Conservation (phyloP, 2,797 vertebrate genomes). For the Geotrypetes seraphini region DNA sequence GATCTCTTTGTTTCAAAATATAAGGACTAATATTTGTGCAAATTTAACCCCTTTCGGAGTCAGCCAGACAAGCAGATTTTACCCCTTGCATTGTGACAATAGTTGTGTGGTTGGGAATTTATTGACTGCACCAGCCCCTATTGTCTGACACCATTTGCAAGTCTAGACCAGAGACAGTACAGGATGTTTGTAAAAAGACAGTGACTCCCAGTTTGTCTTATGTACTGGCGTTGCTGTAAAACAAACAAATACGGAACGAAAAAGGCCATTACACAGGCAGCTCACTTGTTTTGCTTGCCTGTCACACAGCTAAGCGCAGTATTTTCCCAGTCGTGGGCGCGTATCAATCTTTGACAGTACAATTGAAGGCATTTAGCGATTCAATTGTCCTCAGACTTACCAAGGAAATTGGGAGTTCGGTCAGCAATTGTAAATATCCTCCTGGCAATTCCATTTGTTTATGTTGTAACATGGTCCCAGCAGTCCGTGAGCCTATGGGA, state of each 20-base stretch:
- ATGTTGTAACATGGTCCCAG: slow-evolving; percentile 41
- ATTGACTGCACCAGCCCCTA: slow-evolving; percentile 2
- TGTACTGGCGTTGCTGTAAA: slow-evolving; percentile 34
- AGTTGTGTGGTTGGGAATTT: background rate
- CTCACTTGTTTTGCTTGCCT: slow-evolving; percentile 34
- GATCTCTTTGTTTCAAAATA: too few species aligned
- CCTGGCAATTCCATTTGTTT: slow-evolving; percentile 47
- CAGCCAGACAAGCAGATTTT: too few species aligned
- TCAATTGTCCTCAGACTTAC: slow-evolving; percentile 46
- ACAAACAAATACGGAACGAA: slow-evolving; percentile 39
- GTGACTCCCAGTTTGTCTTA: slow-evolving; percentile 11
- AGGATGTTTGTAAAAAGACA: slow-evolving; percentile 28
- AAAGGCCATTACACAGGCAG: background rate
- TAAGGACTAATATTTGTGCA: too few species aligned
- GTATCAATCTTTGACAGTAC: slow-evolving; percentile 49
- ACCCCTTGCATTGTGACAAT: too few species aligned
- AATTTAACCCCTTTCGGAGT: too few species aligned
- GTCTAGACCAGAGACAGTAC: slow-evolving; percentile 13
- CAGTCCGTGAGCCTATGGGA: slow-evolving; percentile 49
- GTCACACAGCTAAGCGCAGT: slow-evolving; percentile 40
- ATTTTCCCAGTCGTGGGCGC: slow-evolving; percentile 45
- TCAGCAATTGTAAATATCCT: slow-evolving; percentile 65
- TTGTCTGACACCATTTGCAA: slow-evolving; percentile 8
- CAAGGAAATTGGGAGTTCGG: slow-evolving; percentile 54
- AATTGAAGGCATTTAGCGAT: slow-evolving; percentile 18